phyloP scores from a whole-genome alignment of 2,888 invertebrate species.

The Callyntrura sp. region DNA sequence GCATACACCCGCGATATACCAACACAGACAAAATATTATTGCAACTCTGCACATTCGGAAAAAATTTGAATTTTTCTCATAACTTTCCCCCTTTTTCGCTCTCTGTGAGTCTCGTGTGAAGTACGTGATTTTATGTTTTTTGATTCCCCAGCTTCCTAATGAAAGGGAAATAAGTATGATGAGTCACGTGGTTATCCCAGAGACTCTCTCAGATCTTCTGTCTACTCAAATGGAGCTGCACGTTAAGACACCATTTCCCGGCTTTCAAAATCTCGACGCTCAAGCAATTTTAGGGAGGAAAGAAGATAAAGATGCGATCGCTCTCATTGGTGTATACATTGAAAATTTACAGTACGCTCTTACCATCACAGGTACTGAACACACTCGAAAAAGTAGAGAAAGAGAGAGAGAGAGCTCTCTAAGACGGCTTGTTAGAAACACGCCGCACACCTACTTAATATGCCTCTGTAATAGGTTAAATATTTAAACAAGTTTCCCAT shows the following conservation, averaged over 20 bases:
- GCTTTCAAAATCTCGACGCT: slow-evolving; percentile 82
- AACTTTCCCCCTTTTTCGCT: background rate
- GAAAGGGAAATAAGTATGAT: slow-evolving; percentile 83
- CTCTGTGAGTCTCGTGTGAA: background rate
- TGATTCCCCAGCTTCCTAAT: slow-evolving; percentile 78
- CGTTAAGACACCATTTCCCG: slow-evolving; percentile 83
- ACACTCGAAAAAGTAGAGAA: background rate
- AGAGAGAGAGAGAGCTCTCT: background rate
- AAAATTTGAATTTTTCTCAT: background rate
- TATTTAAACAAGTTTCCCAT: background rate
- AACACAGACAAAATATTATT: background rate
- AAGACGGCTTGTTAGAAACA: background rate
- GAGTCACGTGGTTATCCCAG: slow-evolving; percentile 82
- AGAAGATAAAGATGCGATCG: slow-evolving; percentile 83
- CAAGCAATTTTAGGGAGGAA: slow-evolving; percentile 82
- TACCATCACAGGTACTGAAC: slow-evolving; percentile 81
- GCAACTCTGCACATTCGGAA: no score
- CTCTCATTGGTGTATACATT: slow-evolving; percentile 82
- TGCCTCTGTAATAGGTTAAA: background rate
- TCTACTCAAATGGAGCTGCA: slow-evolving; percentile 82
- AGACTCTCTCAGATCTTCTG: slow-evolving; percentile 80
- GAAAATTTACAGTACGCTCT: slow-evolving; percentile 83
- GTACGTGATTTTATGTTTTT: background rate
- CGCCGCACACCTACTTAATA: background rate
- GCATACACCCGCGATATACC: no score